Evolutionary conservation across 2,797 vertebrate species (phyloP), one percentile per base, ranked within the genome.

Genomic region (Leucoraja ocellata): DNA sequence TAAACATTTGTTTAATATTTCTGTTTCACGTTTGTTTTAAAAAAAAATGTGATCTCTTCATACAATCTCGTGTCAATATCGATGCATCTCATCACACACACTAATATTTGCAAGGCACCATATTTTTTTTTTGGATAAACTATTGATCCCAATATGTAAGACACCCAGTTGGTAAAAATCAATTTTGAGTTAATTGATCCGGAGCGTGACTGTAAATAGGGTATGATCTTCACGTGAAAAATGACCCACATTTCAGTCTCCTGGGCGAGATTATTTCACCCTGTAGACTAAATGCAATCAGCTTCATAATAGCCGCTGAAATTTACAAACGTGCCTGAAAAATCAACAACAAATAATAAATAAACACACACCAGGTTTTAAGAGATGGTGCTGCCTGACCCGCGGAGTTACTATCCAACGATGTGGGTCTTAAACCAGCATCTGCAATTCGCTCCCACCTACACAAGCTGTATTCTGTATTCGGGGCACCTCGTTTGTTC

Each of bases 131-230:
- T 2, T 2, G 46, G 88, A 92, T 92, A 74, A 92, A 92, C 39
- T 92, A 76, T 93, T 95, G 94, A 95, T 95, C 95, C 96, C 95
- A 96, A 97, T 97, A 97, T 97, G 97, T 96, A 96, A 96, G 96
- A 96, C 96, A 96, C 96, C 96, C 96, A 94, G 95, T 95, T 95
- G 95, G 96, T 71, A 4, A 96, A 46, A 97, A 98, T 97, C 97
- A 97, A 98, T 98, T 97, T 96, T 93, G 94, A 96, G 96, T 97
- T 97, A 97, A 96, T 97, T 97, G 97, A 96, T 97, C 97, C 96
- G 96, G 96, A 96, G 96, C 96, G 97, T 97, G 97, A 96, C 97
- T 97, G 97, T 96, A 97, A 97, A 97, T 97, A 97, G 96, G 94
- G 96, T 95, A 94, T 97, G 96, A 98, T 97, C 97, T 97, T 96